Base-by-base conservation (phyloP, 2,797 vertebrate genomes). In the Danionella dracula region DNA sequence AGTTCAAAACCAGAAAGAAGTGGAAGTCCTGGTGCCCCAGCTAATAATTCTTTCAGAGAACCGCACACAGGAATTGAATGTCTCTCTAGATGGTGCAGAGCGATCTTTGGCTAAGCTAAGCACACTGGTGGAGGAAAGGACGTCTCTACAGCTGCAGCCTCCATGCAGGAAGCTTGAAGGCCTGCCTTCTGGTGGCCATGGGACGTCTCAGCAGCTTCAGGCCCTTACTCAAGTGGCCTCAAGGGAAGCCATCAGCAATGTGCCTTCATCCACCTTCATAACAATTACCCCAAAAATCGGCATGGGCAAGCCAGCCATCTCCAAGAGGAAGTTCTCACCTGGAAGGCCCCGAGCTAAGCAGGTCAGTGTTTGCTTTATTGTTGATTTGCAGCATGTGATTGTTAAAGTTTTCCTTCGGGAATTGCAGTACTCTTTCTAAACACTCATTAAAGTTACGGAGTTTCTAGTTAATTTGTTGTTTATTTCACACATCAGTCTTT, bases 221-320 rank as follows among this genome's bases (percentile, higher is more conserved):
- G 59, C 61, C 45, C 78, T 79, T 35, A 66, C 72, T 41, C 71
- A 85, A 72, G 82, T 67, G 78, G 51, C 55, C 72, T 76, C 85
- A 20, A 77, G 74, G 21, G 88, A 90, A 60, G 76, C 86, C 74
- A 74, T 77, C 75, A 78, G 83, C 59, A 78, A 78, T 7, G 62
- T 87, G 65, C 85, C 93, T 85, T 88, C 92, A 63, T 83, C 92
- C 7, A 92, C 93, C 2, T 95, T 93, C 48, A 86, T 96, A 84
- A 90, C 93, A 16, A 90, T 96, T 77, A 92, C 92, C 79, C 94
- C 94, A 51, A 98, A 97, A 90, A 98, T 97, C 17, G 94, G 96
- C 45, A 99, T 99, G 96, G 96, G 96, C 1, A 99, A 99, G 68
- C 96, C 96, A 0, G 94, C 96, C 81, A 99, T 99, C 83, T 90